Evolutionary conservation across 2,113 vertebrate genomes (phyloP), one percentile per base, ranked within the genome.

Genomic region (Phyllopteryx taeniolatus): DNA sequence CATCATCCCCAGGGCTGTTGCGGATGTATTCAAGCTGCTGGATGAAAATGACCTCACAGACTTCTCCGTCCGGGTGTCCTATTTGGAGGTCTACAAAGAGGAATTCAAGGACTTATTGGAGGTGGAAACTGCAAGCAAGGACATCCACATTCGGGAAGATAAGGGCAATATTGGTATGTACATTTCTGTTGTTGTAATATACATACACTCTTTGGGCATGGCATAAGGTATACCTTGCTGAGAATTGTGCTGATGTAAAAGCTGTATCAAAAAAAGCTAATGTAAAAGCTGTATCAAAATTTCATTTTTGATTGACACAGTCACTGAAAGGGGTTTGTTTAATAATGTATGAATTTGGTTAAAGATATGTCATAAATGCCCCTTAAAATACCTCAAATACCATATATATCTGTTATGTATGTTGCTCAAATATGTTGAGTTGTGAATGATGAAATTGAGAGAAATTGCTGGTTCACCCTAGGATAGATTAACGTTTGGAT

Each of bases 41-140:
- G 97, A 98, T 56, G 96, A 99, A 90, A 98, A 97, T 1, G 95
- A 98, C 85, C 92, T 98, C 51, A 90, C 93, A 0, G 96, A 98
- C 87, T 98, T 96, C 70, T 94, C 94, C 0, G 92, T 99, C 65
- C 92, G 94, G 5, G 94, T 99, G 51, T 98, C 97, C 67, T 99
- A 99, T 88, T 86, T 99, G 84, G 98, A 99, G 74, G 96, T 98
- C 73, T 98, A 99, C 87, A 99, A 96, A 86, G 98, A 99, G 84
- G 97, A 98, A 73, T 96, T 99, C 78, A 93, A 95, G 63, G 98
- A 99, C 87, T 87, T 99, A 81, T 90, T 99, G 71, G 96, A 98
- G 79, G 94, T 96, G 84, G 96, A 98, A 85, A 98, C 96, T 0
- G 93, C 96, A 71, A 96, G 95, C 89, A 96, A 96, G 54, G 95